Percentiles rank a stretch among this genome's conserved stretches.
These are phyloP conservation scores for Prinia subflava DNA, from an alignment of 2,113 vertebrate genomes.

Conservation along the genomic window DNA sequence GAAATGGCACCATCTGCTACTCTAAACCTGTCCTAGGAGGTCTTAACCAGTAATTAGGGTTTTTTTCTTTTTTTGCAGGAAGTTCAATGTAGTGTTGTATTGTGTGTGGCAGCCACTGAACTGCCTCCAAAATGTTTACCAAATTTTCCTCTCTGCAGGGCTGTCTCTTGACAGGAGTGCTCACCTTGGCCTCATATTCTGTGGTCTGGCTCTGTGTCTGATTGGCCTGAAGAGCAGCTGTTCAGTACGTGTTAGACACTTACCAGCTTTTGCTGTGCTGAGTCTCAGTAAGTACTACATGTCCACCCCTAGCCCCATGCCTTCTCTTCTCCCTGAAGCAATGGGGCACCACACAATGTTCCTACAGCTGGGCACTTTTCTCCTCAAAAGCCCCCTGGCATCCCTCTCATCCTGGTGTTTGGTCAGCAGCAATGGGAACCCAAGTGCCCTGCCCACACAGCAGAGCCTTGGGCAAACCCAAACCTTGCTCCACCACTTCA, in stretches of 20 bases:
- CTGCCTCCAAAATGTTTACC: not conserved
- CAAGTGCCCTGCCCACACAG: fast-evolving
- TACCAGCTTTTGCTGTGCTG: not conserved
- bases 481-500: not conserved
- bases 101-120: not conserved
- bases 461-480: not conserved
- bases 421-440: not conserved
- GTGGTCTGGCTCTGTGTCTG: not conserved
- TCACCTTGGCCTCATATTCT: not conserved
- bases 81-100: not conserved
- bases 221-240: not conserved
- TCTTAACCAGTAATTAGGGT: not conserved
- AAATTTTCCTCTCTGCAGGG: not conserved
- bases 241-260: not conserved
- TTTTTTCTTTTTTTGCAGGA: not conserved
- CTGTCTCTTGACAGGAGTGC: not conserved
- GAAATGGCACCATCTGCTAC: not conserved
- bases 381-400: not conserved
- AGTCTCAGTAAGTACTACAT: not conserved
- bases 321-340: not conserved
- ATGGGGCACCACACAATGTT: fast-evolving
- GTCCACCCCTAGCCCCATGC: not conserved
- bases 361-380: not conserved
- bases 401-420: fast-evolving
- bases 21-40: not conserved